phyloP scores from a whole-genome alignment of 2,888 invertebrate genomes.

The Caenorhabditis sp. region DNA sequence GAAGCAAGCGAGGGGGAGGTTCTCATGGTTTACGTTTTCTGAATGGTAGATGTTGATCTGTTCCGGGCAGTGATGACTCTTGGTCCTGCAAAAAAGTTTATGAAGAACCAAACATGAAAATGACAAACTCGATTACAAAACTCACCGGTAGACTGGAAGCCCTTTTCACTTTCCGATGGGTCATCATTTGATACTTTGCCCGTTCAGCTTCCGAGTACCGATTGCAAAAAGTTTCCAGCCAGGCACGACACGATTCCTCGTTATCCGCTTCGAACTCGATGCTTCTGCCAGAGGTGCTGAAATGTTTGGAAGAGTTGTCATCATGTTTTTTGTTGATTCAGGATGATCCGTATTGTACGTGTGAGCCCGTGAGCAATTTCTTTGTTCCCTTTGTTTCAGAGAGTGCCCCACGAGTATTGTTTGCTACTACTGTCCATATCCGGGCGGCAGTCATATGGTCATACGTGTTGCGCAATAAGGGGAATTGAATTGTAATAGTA shows the following conservation, averaged over 20 bases:
- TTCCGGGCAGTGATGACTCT: constrained; percentile 48
- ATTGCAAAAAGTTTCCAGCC: constrained; percentile 85
- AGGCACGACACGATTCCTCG: constrained; percentile 85
- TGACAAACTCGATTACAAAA: not conserved
- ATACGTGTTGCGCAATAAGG: constrained; percentile 34
- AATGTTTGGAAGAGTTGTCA: constrained; percentile 74
- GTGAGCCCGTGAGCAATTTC: constrained; percentile 2
- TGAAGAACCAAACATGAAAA: not conserved
- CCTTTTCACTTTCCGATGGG: constrained; percentile 52
- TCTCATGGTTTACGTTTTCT: constrained; percentile 61
- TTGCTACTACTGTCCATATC: constrained; percentile 13
- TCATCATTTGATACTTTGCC: constrained; percentile 51
- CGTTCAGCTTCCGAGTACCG: constrained; percentile 60
- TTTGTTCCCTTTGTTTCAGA: constrained; percentile 67
- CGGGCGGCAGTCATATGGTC: constrained; percentile 23
- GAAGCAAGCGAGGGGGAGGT: not conserved
- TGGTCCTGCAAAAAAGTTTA: constrained; percentile 48
- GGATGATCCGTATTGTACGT: constrained; percentile 24
- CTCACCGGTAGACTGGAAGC: constrained; percentile 63
- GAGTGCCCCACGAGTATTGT: constrained; percentile 17
- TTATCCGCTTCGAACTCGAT: constrained; percentile 85
- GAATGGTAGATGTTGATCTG: constrained; percentile 49
- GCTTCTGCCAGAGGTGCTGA: constrained; percentile 78
- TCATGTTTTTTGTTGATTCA: constrained; percentile 63
- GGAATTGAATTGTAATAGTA: not conserved